Conservation (phyloP, 35 echinoderm and acorn worm species). For the Patiria miniata region DNA sequence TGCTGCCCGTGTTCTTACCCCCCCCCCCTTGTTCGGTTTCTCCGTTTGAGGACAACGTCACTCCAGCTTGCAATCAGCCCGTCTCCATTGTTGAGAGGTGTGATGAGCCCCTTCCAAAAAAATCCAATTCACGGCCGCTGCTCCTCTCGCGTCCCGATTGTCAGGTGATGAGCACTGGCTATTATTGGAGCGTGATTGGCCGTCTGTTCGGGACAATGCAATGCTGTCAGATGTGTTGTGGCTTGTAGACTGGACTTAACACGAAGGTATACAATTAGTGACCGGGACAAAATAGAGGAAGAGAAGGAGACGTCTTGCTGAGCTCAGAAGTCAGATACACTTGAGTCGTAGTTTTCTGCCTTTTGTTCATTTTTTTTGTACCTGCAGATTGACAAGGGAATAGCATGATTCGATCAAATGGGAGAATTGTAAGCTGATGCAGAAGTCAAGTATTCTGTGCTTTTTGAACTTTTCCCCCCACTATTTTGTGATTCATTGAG, state of each 20-base stretch:
- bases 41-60: no score
- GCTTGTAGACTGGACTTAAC: not conserved
- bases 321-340: not conserved
- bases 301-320: not conserved
- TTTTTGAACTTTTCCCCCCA: no score
- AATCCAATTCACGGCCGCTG: not conserved
- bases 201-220: not conserved
- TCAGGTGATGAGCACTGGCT: conserved; percentile 8
- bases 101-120: not conserved
- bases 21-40: no score
- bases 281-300: not conserved
- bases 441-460: no score
- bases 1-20: no score
- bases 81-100: conserved; percentile 30
- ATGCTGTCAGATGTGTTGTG: not conserved
- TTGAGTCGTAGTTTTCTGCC: not conserved
- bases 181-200: conserved; percentile 26
- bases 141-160: conserved; percentile 1
- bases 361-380: not conserved
- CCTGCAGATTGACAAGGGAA: conserved; percentile 8
- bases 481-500: no score
- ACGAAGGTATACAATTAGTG: conserved; percentile 8
- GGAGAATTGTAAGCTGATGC: no score
- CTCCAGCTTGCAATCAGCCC: not conserved
- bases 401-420: not conserved